phyloP scores from a whole-genome alignment of 2,888 invertebrate genomes.

The Archips xylosteana region DNA sequence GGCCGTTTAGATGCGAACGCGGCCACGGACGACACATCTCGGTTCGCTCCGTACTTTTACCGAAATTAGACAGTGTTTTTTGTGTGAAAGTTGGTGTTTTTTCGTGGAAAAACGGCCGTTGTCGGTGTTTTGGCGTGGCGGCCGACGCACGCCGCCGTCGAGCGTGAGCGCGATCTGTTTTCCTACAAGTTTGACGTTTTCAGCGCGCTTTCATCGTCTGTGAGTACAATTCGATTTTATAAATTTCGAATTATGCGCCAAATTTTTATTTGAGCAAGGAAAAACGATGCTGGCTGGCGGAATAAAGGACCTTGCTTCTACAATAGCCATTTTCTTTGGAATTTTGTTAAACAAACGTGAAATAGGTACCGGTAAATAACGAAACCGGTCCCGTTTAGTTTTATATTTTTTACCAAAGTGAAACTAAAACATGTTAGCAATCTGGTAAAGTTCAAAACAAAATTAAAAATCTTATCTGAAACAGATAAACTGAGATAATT shows the following conservation, averaged over 20 bases:
- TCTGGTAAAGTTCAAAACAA: not conserved
- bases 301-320: not conserved
- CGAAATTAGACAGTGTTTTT: constrained; percentile 81
- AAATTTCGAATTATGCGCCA: constrained; percentile 50
- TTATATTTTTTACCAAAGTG: not conserved
- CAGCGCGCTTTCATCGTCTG: constrained; percentile 65
- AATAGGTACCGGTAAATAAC: constrained; percentile 4
- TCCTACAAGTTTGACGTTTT: constrained; percentile 69
- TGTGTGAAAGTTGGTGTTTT: constrained; percentile 77
- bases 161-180: constrained; percentile 65
- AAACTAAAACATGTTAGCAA: not conserved
- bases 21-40: constrained; percentile 85
- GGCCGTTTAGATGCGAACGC: constrained; percentile 86
- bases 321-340: not conserved
- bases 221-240: constrained; percentile 76
- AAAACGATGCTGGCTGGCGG: constrained; percentile 46
- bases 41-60: constrained; percentile 84
- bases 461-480: not conserved
- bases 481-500: constrained; percentile 1
- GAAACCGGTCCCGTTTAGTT: not conserved
- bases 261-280: constrained; percentile 29
- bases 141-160: constrained; percentile 66
- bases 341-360: not conserved
- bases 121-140: constrained; percentile 66
- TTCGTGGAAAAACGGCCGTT: constrained; percentile 70